Evolutionary conservation across 2,113 vertebrate species (phyloP).

Genomic region (Pluvialis apricaria): DNA sequence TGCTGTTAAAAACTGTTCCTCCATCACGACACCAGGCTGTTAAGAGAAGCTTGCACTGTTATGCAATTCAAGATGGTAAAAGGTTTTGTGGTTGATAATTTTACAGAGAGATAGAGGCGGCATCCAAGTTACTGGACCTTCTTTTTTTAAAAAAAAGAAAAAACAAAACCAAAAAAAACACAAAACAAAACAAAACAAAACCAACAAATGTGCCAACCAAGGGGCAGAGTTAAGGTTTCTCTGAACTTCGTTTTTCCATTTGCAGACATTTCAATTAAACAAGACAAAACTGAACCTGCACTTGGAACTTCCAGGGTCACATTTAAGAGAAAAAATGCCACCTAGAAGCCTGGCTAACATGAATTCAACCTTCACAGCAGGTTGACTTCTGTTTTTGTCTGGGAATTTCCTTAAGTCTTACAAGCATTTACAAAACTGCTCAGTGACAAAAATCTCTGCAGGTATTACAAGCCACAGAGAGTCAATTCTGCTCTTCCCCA

Average conservation of each 20-base stretch:
- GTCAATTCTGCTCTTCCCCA: background rate
- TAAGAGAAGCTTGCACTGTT: background rate
- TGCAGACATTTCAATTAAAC: background rate
- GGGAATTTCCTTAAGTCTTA: constrained; percentile 30
- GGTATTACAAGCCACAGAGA: background rate
- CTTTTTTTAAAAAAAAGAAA: too few relatives aligned
- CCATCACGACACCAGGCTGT: background rate
- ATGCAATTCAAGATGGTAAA: constrained; percentile 4
- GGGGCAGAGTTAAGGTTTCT: background rate
- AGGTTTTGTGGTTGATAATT: background rate
- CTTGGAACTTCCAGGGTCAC: background rate
- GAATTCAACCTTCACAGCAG: background rate
- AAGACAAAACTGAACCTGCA: background rate
- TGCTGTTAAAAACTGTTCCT: constrained; percentile 20
- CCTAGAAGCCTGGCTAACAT: background rate
- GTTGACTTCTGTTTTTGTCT: background rate
- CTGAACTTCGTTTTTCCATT: background rate
- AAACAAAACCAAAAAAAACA: too few relatives aligned
- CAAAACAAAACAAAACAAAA: too few relatives aligned
- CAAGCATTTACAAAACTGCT: background rate
- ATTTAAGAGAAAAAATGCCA: background rate
- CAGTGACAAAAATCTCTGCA: background rate
- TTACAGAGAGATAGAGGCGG: background rate
- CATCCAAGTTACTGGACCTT: background rate
- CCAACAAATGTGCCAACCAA: background rate